A percentile compares a stretch with the other conserved stretches of the same genome.
phyloP scores from a whole-genome alignment of 1,140 invertebrate species.

The Scaptomyza graminum region DNA sequence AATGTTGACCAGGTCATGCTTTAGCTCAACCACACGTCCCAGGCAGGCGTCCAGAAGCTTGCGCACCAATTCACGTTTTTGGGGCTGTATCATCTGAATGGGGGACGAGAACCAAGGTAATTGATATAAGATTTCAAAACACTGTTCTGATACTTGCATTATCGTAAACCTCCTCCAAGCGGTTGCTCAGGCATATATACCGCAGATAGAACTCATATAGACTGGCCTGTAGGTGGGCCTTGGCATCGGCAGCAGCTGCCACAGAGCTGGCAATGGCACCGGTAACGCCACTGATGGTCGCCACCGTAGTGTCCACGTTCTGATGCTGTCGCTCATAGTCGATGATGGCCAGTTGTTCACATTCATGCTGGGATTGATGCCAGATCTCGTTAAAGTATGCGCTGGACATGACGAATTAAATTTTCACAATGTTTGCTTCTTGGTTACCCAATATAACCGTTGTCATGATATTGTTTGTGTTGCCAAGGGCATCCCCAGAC shows the following conservation, averaged over 20 bases:
- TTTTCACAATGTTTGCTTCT: constrained; percentile 4
- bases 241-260: constrained; percentile 60
- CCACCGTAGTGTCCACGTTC: constrained; percentile 73
- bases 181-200: constrained; percentile 91
- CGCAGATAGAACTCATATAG: constrained; percentile 84
- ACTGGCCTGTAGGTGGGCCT: constrained; percentile 63
- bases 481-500: too few relatives aligned
- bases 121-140: too few relatives aligned
- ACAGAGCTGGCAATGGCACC: constrained; percentile 49
- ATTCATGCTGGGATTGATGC: constrained; percentile 86
- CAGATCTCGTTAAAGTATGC: constrained; percentile 89
- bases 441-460: constrained; percentile 7
- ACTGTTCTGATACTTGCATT: constrained; percentile 84
- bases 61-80: constrained; percentile 92
- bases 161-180: constrained; percentile 93
- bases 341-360: constrained; percentile 87
- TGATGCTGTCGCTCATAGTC: constrained; percentile 87
- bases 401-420: constrained; percentile 87
- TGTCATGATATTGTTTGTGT: constrained; percentile 24
- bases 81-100: constrained; percentile 91
- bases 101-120: too few relatives aligned
- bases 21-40: constrained; percentile 91
- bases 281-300: constrained; percentile 57
- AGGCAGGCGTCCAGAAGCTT: constrained; percentile 91
- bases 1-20: constrained; percentile 93